Conservation (phyloP, 2,888 invertebrate genomes). For the Dryobotodes eremita region DNA sequence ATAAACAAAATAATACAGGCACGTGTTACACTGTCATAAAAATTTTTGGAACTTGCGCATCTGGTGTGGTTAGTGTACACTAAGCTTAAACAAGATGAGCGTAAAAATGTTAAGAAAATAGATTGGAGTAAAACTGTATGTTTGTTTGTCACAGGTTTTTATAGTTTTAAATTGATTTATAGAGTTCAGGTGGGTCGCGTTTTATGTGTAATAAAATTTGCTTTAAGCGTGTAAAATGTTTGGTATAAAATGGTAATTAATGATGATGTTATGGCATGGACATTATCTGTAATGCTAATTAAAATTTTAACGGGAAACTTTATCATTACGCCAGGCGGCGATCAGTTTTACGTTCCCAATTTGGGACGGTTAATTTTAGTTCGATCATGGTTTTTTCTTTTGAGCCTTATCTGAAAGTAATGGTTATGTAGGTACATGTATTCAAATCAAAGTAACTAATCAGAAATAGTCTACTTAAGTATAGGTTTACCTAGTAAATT, state of each 20-base stretch:
- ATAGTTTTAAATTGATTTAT: conserved; percentile 67
- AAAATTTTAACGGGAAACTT: conserved; percentile 19
- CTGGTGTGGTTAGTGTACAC: conserved; percentile 82
- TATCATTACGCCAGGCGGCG: not conserved
- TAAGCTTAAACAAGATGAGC: conserved; percentile 59
- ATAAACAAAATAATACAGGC: conserved; percentile 85
- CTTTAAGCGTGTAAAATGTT: conserved; percentile 55
- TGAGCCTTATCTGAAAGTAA: not conserved
- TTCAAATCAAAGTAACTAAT: too few relatives aligned
- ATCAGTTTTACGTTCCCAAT: not conserved
- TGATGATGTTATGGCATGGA: conserved; percentile 38
- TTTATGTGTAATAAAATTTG: conserved; percentile 64
- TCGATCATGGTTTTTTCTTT: not conserved
- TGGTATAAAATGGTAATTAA: conserved; percentile 60
- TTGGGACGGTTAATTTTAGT: not conserved
- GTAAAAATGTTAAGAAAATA: conserved; percentile 62
- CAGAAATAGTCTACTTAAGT: too few relatives aligned
- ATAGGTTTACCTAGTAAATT: too few relatives aligned
- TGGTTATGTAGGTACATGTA: not conserved
- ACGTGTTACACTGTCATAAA: conserved; percentile 87
- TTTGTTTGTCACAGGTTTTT: conserved; percentile 67
- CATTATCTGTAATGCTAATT: conserved; percentile 39
- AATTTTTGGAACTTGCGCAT: conserved; percentile 82
- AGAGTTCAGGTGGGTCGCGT: conserved; percentile 60
- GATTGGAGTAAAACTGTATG: conserved; percentile 56